Evolutionary conservation across 2,888 invertebrate genomes (phyloP).

Genomic region (Chymomyza fuscimana): DNA sequence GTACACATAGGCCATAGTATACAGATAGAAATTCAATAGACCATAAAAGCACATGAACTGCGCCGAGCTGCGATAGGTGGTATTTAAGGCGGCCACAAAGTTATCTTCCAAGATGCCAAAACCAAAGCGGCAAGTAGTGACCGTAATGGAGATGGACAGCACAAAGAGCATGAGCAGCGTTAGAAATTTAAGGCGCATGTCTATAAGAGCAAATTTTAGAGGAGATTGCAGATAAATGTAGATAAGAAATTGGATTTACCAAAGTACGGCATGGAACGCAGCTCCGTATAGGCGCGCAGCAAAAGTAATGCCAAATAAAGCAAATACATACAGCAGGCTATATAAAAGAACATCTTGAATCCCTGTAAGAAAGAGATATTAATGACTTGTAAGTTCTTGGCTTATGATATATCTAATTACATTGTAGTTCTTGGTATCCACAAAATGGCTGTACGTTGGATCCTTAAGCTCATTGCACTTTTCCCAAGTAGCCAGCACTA

Average conservation of each 20-base stretch:
- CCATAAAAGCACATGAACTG: conserved; percentile 98
- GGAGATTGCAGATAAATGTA: not conserved
- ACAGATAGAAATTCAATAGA: conserved; percentile 94
- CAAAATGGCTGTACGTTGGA: conserved; percentile 94
- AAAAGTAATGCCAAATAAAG: conserved; percentile 91
- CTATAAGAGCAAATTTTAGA: conserved; percentile 80
- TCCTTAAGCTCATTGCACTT: conserved; percentile 92
- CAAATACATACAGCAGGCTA: conserved; percentile 90
- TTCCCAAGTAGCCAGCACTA: conserved; percentile 94
- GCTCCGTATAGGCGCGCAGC: conserved; percentile 94
- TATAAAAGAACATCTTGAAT: conserved; percentile 94
- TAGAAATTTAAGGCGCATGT: conserved; percentile 93
- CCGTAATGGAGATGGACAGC: conserved; percentile 85
- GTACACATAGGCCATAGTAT: conserved; percentile 96
- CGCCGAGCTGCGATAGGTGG: conserved; percentile 93
- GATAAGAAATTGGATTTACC: conserved; percentile 83
- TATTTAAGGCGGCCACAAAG: conserved; percentile 93
- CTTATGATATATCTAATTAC: conserved; percentile 80
- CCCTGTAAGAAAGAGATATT: conserved; percentile 83
- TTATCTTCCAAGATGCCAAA: conserved; percentile 95
- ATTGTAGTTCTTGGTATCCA: conserved; percentile 90
- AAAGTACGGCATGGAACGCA: conserved; percentile 98
- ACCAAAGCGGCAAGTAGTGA: conserved; percentile 92
- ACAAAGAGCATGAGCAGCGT: conserved; percentile 92
- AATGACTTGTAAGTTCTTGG: not conserved